Base-by-base conservation (phyloP, 92 coral and sea anemone genomes). In the Zoanthus gigantus region DNA sequence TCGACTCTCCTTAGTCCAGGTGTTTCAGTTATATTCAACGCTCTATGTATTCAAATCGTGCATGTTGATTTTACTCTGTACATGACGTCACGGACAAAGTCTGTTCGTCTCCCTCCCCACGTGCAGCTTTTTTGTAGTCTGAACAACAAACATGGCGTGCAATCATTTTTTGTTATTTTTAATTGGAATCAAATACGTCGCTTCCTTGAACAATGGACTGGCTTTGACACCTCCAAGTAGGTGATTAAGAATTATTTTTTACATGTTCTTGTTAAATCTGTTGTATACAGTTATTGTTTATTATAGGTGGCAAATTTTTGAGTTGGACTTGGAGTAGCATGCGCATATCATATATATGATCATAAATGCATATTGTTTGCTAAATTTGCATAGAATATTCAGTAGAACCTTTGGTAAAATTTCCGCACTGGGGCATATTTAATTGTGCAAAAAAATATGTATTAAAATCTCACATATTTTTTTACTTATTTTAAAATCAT, bases 161-260 rank as follows among this genome's bases (percentile, higher is more conserved):
- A 48, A 45, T 63, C 47, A 76, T 37, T 45, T 88, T 66, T 54
- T 84, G 45, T 77, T 89, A 34, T 57, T 84, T 58, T 77, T 82
- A 66, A 48, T 54, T 18, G 77, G n/a, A 7, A 73, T 44, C 14
- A 52, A 85, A 72, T 83, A 84, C n/a, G 87, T 77, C 1, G 37
- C 52, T 83, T 87, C 87, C 9, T 90, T 96, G 18, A 90, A 95
- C 78, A 96, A 96, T 83, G 99, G 99, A 11, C 72, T 96, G 84
- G 98, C 99, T 63, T 77, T 93, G 9, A 96, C 99, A 68, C 99
- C 99, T 17, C 98, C 99, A 85, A 96, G 99, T 96, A 90, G 66
- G 98, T 88, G 17, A 14, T 4, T 61, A 76, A 42, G 45, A 18
- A 79, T 7, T 42, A 23, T 30, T 7, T 67, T 30, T n/a, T 67